Percentiles rank a stretch among this genome's conserved stretches.
Evolutionary conservation across 2,888 invertebrate genomes (phyloP).

Genomic region (Scaptomyza cyrtandrae): DNA sequence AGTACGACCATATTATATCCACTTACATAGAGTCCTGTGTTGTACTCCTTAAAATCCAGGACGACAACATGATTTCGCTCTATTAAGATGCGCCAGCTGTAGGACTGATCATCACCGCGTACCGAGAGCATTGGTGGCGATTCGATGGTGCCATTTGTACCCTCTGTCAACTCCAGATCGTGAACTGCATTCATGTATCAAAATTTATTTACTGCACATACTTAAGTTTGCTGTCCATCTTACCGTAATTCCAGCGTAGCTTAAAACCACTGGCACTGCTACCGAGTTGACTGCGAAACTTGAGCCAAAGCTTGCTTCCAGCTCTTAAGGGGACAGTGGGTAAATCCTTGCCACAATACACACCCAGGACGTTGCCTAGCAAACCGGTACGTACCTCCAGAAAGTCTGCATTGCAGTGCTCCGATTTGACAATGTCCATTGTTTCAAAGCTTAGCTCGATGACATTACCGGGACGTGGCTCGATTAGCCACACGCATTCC

Average conservation of each 20-base stretch:
- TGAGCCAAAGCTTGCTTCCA: slow-evolving; percentile 88
- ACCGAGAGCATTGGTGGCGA: slow-evolving; percentile 73
- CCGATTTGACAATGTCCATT: slow-evolving; percentile 89
- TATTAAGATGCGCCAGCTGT: slow-evolving; percentile 80
- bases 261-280: slow-evolving; percentile 89
- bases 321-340: slow-evolving; percentile 87
- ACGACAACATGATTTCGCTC: slow-evolving; percentile 57
- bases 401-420: slow-evolving; percentile 93
- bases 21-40: slow-evolving; percentile 74
- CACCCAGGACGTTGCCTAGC: slow-evolving; percentile 88
- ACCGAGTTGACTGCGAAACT: slow-evolving; percentile 89
- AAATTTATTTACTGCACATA: no score
- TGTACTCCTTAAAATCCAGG: slow-evolving; percentile 76
- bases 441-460: slow-evolving; percentile 88
- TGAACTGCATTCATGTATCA: slow-evolving; percentile 63
- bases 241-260: slow-evolving; percentile 89
- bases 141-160: slow-evolving; percentile 72
- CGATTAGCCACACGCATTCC: slow-evolving; percentile 91
- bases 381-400: slow-evolving; percentile 90
- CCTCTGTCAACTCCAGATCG: slow-evolving; percentile 71
- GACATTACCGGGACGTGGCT: slow-evolving; percentile 88
- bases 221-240: slow-evolving; percentile 46
- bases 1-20: no score
- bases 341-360: slow-evolving; percentile 89
- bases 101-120: slow-evolving; percentile 63